Conservation (phyloP, 2,888 invertebrate genomes). For the Lithophane ornitopus region DNA sequence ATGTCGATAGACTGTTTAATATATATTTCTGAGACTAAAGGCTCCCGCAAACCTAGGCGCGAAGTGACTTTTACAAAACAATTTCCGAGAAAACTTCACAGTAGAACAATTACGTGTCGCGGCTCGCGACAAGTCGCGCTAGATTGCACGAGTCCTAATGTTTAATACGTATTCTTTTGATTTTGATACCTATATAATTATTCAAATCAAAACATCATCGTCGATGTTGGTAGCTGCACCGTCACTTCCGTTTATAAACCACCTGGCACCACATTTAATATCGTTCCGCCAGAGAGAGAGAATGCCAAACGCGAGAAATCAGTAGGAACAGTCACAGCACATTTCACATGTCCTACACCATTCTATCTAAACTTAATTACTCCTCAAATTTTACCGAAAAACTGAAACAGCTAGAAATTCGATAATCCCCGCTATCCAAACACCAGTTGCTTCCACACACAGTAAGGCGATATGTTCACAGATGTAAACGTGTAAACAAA, state of each 20-base stretch:
- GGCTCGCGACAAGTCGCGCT: too few species aligned
- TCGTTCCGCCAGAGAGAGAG: too few species aligned
- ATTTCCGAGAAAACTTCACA: too few species aligned
- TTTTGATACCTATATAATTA: not conserved
- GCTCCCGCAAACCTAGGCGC: too few species aligned
- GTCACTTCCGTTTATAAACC: too few species aligned
- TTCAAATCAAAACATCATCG: too few species aligned
- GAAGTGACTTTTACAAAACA: too few species aligned
- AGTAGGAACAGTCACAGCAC: not conserved
- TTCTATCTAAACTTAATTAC: not conserved
- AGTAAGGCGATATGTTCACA: constrained; percentile 41
- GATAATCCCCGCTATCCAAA: constrained; percentile 42
- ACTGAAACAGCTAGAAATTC: not conserved
- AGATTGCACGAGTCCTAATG: too few species aligned
- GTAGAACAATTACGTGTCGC: too few species aligned
- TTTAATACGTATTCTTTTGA: not conserved
- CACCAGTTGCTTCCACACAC: constrained; percentile 52
- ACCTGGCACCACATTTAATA: too few species aligned
- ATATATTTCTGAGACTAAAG: not conserved
- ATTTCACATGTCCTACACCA: not conserved
- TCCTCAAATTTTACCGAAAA: constrained; percentile 17
- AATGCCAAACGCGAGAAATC: not conserved
- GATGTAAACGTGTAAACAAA: constrained; percentile 39
- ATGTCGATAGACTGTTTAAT: not conserved
- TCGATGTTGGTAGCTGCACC: too few species aligned